Evolutionary conservation across 2,113 vertebrate species (phyloP).

Genomic region (Sylvilagus bachmani): DNA sequence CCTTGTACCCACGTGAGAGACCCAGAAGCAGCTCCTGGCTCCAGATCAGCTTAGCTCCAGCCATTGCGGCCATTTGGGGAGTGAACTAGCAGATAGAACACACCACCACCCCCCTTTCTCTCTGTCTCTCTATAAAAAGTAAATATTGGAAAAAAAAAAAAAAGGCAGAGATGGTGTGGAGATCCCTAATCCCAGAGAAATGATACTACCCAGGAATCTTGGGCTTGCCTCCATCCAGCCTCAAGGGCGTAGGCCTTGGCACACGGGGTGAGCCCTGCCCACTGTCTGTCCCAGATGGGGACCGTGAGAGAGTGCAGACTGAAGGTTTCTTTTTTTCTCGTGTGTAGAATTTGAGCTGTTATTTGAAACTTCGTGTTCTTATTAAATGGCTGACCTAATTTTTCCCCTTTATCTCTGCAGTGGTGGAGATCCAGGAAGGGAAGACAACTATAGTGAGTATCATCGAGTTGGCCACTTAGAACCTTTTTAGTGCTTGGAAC

Average conservation of each 20-base stretch:
- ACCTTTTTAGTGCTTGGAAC: slow-evolving; percentile 54
- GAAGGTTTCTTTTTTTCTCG: slow-evolving; percentile 20
- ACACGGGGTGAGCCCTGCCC: not conserved
- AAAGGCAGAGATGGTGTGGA: not conserved
- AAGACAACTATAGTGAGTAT: slow-evolving; percentile 89
- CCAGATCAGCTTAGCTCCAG: too few relatives aligned
- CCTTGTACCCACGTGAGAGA: too few relatives aligned
- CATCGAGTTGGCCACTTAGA: slow-evolving; percentile 3
- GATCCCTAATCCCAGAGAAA: slow-evolving; percentile 29
- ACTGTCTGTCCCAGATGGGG: not conserved
- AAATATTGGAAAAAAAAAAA: too few relatives aligned
- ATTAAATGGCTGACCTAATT: slow-evolving; percentile 77
- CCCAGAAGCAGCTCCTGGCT: too few relatives aligned
- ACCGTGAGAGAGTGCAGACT: slow-evolving; percentile 41
- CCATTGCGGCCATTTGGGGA: too few relatives aligned
- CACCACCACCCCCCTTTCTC: too few relatives aligned
- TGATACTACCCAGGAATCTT: not conserved
- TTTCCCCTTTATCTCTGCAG: slow-evolving; percentile 82
- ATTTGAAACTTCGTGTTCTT: slow-evolving; percentile 77
- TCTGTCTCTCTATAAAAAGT: too few relatives aligned
- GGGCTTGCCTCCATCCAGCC: not conserved
- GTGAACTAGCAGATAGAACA: too few relatives aligned
- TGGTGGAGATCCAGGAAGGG: slow-evolving; percentile 89
- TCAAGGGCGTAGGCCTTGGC: slow-evolving; percentile 25
- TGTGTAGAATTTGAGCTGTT: slow-evolving; percentile 65